Evolutionary conservation across 2,797 vertebrate species (phyloP).

Genomic region (Melanotaenia pygmaea): DNA sequence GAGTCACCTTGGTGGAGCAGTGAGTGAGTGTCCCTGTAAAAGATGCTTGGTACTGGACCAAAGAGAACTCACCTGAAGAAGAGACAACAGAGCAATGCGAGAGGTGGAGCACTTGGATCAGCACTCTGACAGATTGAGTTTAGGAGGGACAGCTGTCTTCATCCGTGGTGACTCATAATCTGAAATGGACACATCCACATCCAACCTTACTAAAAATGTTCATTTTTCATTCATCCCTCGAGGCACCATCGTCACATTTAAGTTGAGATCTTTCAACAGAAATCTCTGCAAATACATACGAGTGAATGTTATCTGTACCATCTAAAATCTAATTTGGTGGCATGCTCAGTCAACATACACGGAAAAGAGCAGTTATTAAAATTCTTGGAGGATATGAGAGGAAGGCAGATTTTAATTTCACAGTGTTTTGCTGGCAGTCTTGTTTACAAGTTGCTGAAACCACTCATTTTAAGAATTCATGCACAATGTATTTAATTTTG

Average conservation of each 20-base stretch:
- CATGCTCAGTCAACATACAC: constrained; percentile 42
- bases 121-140: constrained; percentile 74
- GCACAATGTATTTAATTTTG: constrained; percentile 47
- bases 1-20: constrained; percentile 76
- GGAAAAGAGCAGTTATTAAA: constrained; percentile 49
- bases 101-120: constrained; percentile 50
- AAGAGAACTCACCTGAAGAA: constrained; percentile 31
- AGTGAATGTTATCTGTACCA: constrained; percentile 9
- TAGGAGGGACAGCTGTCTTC: constrained; percentile 76
- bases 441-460: constrained; percentile 45
- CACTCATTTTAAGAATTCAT: constrained; percentile 39
- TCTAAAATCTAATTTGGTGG: constrained; percentile 51
- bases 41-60: constrained; percentile 44
- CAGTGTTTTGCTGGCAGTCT: constrained; percentile 35
- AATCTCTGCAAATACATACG: constrained; percentile 22
- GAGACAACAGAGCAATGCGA: constrained; percentile 59
- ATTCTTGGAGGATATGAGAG: constrained; percentile 21
- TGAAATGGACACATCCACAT: constrained; percentile 38
- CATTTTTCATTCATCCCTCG: constrained; percentile 29
- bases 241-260: constrained; percentile 32
- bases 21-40: constrained; percentile 53
- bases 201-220: constrained; percentile 16
- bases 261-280: constrained; percentile 33
- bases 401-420: constrained; percentile 52
- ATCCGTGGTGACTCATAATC: constrained; percentile 52